Conservation (phyloP, 2,888 invertebrate species). For the Tetranychus piercei region DNA sequence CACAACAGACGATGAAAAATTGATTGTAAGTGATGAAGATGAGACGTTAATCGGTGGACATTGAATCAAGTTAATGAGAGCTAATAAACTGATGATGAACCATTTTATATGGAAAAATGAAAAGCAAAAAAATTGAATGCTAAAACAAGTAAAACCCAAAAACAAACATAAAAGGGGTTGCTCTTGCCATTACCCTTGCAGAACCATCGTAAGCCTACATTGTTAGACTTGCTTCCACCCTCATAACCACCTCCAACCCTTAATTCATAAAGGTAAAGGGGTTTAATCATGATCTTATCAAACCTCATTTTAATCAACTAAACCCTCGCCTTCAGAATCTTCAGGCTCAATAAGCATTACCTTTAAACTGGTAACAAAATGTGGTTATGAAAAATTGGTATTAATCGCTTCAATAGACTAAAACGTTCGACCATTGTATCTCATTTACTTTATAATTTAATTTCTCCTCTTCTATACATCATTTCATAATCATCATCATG, state of each 20-base stretch:
- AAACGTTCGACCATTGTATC: background rate
- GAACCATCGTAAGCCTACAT: too few species aligned
- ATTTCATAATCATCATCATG: background rate
- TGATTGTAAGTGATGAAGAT: background rate
- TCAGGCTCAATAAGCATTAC: too few species aligned
- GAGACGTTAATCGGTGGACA: background rate
- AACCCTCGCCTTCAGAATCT: too few species aligned
- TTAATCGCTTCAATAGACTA: background rate
- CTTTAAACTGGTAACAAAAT: too few species aligned
- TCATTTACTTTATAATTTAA: background rate
- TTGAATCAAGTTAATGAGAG: background rate
- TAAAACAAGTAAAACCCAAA: background rate
- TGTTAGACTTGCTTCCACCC: background rate
- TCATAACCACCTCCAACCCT: background rate
- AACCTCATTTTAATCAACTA: too few species aligned
- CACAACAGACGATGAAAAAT: background rate
- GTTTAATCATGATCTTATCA: too few species aligned
- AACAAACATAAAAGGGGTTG: background rate
- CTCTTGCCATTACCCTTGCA: background rate
- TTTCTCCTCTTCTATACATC: background rate
- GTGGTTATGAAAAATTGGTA: background rate
- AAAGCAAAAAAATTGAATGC: background rate
- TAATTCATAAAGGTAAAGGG: background rate
- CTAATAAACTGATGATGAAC: background rate
- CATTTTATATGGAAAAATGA: background rate